These are phyloP conservation scores for Gymnoscopelus braueri DNA, from an alignment of 2,797 vertebrate genomes.

Conservation along the genomic window DNA sequence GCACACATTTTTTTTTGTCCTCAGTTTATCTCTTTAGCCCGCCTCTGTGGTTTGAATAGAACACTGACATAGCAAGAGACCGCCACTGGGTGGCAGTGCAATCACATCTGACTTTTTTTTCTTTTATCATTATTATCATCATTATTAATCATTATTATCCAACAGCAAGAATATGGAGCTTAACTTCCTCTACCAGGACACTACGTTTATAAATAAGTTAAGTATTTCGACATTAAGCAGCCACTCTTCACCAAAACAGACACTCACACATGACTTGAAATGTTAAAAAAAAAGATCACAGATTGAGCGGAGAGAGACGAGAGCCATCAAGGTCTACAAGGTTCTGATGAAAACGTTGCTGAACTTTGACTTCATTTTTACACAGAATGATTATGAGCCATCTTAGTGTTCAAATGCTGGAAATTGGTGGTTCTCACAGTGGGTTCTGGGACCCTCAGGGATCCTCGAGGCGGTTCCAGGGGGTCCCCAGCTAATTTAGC, in stretches of 20 bases:
- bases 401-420: no score
- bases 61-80: slow-evolving; percentile 84
- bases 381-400: no score
- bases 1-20: slow-evolving; percentile 70
- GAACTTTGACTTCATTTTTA: no score
- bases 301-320: slow-evolving; percentile 26
- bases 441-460: no score
- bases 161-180: slow-evolving; percentile 87
- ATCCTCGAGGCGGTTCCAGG: no score
- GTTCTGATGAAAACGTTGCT: no score
- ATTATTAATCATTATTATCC: slow-evolving; percentile 66
- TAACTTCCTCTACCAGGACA: slow-evolving; percentile 87
- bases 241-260: slow-evolving; percentile 87
- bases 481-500: no score
- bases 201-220: slow-evolving; percentile 93
- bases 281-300: slow-evolving; percentile 61
- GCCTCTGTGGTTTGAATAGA: slow-evolving; percentile 75
- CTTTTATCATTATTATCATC: neutral
- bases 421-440: no score
- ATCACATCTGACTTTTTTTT: slow-evolving; percentile 84
- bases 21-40: slow-evolving; percentile 67
- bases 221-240: slow-evolving; percentile 90
- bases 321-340: no score
- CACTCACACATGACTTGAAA: slow-evolving; percentile 80
- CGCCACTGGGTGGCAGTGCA: slow-evolving; percentile 87